Percentiles rank a stretch among this genome's conserved stretches.
phyloP scores from a whole-genome alignment of 2,113 vertebrate species.

The Thunnus maccoyii region DNA sequence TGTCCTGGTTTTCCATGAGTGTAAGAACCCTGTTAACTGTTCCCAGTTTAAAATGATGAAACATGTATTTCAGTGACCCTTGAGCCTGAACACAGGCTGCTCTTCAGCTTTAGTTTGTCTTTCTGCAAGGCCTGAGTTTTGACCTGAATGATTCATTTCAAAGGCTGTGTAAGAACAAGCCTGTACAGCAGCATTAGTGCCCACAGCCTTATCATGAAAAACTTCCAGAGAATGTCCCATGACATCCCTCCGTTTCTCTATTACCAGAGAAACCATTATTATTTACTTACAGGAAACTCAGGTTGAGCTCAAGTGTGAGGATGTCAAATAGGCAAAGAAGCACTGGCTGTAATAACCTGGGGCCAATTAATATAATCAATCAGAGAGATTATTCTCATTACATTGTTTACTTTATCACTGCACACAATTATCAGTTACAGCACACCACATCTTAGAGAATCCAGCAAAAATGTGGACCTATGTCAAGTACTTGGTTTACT shows the following conservation, averaged over 20 bases:
- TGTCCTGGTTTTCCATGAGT: background rate
- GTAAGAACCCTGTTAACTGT: background rate
- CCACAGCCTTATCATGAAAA: background rate
- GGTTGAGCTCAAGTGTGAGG: background rate
- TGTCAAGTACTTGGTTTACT: background rate
- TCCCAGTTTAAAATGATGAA: background rate
- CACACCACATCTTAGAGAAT: background rate
- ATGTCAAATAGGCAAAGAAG: background rate
- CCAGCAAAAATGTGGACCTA: background rate
- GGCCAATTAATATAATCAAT: background rate
- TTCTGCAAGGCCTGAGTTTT: background rate
- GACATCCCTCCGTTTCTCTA: constrained; percentile 22
- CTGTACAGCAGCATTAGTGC: background rate
- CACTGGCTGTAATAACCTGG: background rate
- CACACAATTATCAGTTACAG: background rate
- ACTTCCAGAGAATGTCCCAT: constrained; percentile 27
- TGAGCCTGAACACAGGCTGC: background rate
- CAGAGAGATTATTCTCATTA: background rate
- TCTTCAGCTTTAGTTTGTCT: constrained; percentile 18
- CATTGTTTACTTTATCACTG: background rate
- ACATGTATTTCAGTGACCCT: constrained; percentile 1
- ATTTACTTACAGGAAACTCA: background rate
- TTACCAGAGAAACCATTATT: constrained; percentile 11
- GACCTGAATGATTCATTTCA: constrained; percentile 14
- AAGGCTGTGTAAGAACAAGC: constrained; percentile 21